Percentiles rank a stretch among this genome's conserved stretches.
Evolutionary conservation across 2,797 vertebrate genomes (phyloP).

Genomic region (Propithecus perrieri): DNA sequence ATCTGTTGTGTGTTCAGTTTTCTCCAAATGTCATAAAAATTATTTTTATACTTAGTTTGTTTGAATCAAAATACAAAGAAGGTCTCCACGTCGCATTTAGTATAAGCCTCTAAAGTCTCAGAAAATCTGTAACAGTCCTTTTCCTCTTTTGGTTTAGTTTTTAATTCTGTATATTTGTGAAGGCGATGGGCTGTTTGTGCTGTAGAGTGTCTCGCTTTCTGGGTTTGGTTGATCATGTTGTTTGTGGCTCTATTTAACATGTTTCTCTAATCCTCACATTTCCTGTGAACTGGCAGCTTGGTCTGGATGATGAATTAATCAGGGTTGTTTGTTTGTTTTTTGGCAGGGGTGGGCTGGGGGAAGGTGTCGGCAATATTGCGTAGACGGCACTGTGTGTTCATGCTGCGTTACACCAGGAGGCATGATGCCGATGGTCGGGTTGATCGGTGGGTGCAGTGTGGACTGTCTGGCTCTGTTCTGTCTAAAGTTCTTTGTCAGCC

Average conservation of each 20-base stretch:
- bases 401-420: accelerated
- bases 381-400: background rate
- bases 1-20: background rate
- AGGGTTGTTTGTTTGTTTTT: background rate
- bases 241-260: background rate
- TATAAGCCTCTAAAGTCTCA: background rate
- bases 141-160: background rate
- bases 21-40: background rate
- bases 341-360: too few relatives aligned
- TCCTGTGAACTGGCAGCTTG: background rate
- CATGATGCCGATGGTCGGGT: accelerated
- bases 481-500: background rate
- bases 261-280: background rate
- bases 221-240: background rate
- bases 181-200: background rate
- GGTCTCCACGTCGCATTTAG: background rate
- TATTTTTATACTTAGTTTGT: background rate
- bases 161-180: background rate
- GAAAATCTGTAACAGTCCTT: background rate
- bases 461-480: background rate
- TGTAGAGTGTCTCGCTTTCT: background rate
- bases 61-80: background rate
- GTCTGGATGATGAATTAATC: background rate
- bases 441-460: background rate
- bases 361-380: background rate